phyloP scores from a whole-genome alignment of 92 coral and sea anemone genomes.

The Bergia puertoricense region DNA sequence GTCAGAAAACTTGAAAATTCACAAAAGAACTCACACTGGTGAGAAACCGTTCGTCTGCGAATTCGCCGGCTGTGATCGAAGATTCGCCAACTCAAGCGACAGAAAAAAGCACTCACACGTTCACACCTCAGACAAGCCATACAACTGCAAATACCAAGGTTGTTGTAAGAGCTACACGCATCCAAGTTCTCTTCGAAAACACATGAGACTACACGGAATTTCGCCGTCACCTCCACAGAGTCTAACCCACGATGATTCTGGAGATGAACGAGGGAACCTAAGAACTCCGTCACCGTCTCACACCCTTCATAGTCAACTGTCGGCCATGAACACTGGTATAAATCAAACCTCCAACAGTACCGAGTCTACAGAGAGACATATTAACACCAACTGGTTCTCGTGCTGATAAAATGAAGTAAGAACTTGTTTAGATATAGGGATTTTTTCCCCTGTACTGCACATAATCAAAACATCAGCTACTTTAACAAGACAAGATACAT shows the following conservation, averaged over 20 bases:
- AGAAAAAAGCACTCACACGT: constrained; percentile 99
- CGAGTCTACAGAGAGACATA: constrained; percentile 56
- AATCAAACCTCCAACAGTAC: constrained; percentile 54
- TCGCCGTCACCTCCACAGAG: constrained; percentile 91
- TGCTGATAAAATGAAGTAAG: constrained; percentile 41
- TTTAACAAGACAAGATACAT: neutral
- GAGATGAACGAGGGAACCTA: constrained; percentile 49
- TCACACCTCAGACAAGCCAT: constrained; percentile 98
- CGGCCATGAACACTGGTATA: constrained; percentile 51
- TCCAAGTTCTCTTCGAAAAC: constrained; percentile 97
- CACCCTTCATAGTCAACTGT: constrained; percentile 50
- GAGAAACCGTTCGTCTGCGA: constrained; percentile 98
- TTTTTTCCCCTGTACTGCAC: neutral
- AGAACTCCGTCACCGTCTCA: constrained; percentile 76
- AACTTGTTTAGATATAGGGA: neutral
- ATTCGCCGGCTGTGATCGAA: constrained; percentile 94
- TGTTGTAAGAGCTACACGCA: constrained; percentile 99
- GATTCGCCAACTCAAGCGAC: constrained; percentile 99
- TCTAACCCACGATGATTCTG: constrained; percentile 58
- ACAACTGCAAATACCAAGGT: constrained; percentile 95
- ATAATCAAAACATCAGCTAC: neutral
- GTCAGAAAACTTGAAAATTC: constrained; percentile 97
- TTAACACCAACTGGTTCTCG: constrained; percentile 77
- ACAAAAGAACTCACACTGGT: constrained; percentile 98
- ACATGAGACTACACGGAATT: constrained; percentile 95